phyloP scores from a whole-genome alignment of 2,797 vertebrate species.

The Rhynchotus rufescens region DNA sequence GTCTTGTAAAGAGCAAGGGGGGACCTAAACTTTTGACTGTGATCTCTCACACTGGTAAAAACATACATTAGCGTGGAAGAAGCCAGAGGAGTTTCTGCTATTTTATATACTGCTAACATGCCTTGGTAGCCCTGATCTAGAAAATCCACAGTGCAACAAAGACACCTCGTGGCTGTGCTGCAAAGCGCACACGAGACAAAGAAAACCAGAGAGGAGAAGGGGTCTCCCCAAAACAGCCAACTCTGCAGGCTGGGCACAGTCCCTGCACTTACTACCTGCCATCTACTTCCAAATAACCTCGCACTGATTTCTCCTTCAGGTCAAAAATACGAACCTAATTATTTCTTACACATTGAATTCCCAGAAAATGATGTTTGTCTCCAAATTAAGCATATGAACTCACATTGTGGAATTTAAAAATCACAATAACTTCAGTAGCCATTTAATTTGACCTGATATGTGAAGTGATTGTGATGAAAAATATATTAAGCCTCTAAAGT shows the following conservation, averaged over 20 bases:
- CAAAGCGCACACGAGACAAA: slow-evolving; percentile 4
- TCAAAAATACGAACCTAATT: rapidly evolving
- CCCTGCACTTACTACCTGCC: not conserved
- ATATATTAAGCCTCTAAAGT: not conserved
- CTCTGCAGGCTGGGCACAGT: rapidly evolving
- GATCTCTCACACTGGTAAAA: not conserved
- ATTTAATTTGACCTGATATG: not conserved
- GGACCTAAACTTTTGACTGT: not conserved
- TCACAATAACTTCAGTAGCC: not conserved
- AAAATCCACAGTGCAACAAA: slow-evolving; percentile 54
- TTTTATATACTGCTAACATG: rapidly evolving
- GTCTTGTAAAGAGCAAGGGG: not conserved
- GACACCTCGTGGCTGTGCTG: slow-evolving; percentile 75
- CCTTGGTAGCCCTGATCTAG: not conserved
- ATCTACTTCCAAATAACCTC: rapidly evolving
- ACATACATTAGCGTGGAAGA: rapidly evolving
- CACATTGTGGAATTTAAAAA: not conserved
- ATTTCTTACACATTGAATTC: rapidly evolving
- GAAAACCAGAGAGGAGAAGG: not conserved
- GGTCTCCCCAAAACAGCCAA: rapidly evolving
- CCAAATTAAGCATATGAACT: not conserved
- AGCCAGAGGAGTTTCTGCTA: rapidly evolving
- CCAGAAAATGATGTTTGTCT: not conserved
- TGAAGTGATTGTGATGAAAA: not conserved
- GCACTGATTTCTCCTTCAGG: not conserved